Percentiles rank a stretch among this genome's conserved stretches.
These are phyloP conservation scores for Psittacula cyanocephala DNA, from an alignment of 2,113 vertebrate species.

Conservation along the genomic window DNA sequence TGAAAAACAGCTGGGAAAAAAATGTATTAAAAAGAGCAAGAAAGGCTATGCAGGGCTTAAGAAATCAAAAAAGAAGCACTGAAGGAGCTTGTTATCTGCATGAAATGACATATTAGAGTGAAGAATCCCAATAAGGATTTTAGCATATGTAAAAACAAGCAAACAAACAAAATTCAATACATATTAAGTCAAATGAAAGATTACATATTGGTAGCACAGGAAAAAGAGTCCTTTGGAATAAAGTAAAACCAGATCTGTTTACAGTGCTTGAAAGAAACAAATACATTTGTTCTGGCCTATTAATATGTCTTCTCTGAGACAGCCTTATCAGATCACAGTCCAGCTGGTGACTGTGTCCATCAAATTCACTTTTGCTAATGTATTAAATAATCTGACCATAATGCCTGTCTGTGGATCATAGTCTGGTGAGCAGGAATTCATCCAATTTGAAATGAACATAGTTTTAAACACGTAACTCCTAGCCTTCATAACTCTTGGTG, in stretches of 20 bases:
- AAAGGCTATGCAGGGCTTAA: not conserved
- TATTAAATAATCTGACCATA: slow-evolving; percentile 24
- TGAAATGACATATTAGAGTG: not conserved
- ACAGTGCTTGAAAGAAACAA: slow-evolving; percentile 17
- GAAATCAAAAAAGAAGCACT: not conserved
- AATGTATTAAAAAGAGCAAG: not conserved
- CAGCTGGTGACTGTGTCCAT: slow-evolving; percentile 38
- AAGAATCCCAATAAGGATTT: slow-evolving; percentile 4
- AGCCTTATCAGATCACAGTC: slow-evolving; percentile 39
- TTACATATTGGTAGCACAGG: not conserved
- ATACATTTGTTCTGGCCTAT: not conserved
- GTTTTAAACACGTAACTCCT: not conserved
- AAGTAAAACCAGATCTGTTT: slow-evolving; percentile 48
- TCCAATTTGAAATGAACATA: not conserved
- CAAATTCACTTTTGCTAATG: slow-evolving; percentile 40
- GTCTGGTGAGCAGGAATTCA: slow-evolving; percentile 57
- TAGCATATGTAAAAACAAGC: slow-evolving; percentile 28
- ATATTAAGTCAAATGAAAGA: slow-evolving; percentile 34
- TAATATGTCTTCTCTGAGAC: slow-evolving; percentile 4
- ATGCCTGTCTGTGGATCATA: slow-evolving; percentile 33
- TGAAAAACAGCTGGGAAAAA: not conserved
- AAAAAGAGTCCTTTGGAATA: not conserved
- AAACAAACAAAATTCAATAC: slow-evolving; percentile 12
- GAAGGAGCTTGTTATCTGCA: not conserved
- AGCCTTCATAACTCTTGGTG: not conserved